These are phyloP conservation scores for Philaethria dido DNA, from an alignment of 2,888 invertebrate genomes.

Conservation along the genomic window DNA sequence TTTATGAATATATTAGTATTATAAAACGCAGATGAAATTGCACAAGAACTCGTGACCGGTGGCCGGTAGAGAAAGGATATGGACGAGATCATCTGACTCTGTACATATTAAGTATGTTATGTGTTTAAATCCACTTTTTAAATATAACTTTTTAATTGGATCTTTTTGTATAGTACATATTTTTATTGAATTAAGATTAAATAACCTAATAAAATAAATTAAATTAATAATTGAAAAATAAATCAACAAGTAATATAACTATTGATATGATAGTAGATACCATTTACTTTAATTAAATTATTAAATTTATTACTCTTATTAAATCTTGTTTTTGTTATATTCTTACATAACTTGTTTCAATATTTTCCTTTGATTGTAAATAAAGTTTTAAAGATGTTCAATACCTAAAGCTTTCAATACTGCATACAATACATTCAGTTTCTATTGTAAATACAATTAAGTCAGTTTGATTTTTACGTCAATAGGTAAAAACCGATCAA, in stretches of 20 bases:
- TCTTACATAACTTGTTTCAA: background rate
- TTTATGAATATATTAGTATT: background rate
- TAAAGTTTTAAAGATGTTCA: no score
- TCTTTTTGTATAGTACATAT: background rate
- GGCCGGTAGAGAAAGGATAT: constrained; percentile 37
- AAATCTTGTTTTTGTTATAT: background rate
- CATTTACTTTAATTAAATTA: background rate
- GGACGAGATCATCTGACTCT: constrained; percentile 27
- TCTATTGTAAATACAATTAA: constrained; percentile 20
- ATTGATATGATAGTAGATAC: no score
- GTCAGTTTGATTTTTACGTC: constrained; percentile 44
- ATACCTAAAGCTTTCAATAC: background rate
- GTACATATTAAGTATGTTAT: background rate
- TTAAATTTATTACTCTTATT: background rate
- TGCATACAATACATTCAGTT: no score
- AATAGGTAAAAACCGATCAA: constrained; percentile 62
- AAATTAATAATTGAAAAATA: no score
- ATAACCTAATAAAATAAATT: no score
- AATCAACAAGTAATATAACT: no score
- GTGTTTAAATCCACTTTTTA: background rate
- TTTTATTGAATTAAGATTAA: background rate
- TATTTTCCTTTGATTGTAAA: background rate
- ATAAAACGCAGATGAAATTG: constrained; percentile 35
- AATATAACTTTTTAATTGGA: background rate
- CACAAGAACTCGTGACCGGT: constrained; percentile 47